Base-by-base conservation (phyloP, 35 echinoderm and acorn worm genomes). In the Apostichopus japonicus region DNA sequence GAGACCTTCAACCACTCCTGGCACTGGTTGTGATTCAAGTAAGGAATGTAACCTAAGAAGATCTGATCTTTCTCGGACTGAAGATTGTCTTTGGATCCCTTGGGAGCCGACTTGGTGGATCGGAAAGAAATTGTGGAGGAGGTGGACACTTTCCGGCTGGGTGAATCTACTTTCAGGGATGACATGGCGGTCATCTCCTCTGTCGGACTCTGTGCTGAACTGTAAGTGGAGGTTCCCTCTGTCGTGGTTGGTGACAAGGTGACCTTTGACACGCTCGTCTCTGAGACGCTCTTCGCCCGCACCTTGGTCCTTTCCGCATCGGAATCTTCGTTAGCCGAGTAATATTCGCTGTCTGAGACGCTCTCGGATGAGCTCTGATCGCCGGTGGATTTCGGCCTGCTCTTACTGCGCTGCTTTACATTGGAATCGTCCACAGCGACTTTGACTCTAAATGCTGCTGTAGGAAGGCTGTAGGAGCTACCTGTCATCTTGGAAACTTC, bases 271-370 rank as follows among this genome's bases (percentile, higher is more conserved):
- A 54, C 53, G 72, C 88, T 90, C 1, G 70, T 56, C 17, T 78
- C 73, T 8, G 70, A 77, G 70, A 75, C 71, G n/a, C 88, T 90
- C 70, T 63, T 87, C 72, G 61, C 58, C 16, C 87, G 86, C 22
- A 1, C 55, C 53, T 82, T 82, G 14, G 0, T 17, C 24, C 22
- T 86, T 19, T 79, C 56, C 14, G 54, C 6, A 89, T 82, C 71
- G 19, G 55, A 5, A 84, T 97, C 94, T 53, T 99, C 97, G 55
- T 92, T 93, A 16, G 97, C 97, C 6, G 97, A 99, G 91, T 87
- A 99, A 87, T 96, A 99, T 75, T 99, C 97, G 67, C 95, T 94
- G 77, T 97, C 95, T 11, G 93, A 94, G 25, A 88, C 84, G 79
- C 95, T 97, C 17, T 77, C 27, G 22, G 84, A 79, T 24, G 84